A percentile compares a stretch with the other conserved stretches of the same genome.
phyloP scores from a whole-genome alignment of 2,888 invertebrate species.

The Raillietiella orientalis region DNA sequence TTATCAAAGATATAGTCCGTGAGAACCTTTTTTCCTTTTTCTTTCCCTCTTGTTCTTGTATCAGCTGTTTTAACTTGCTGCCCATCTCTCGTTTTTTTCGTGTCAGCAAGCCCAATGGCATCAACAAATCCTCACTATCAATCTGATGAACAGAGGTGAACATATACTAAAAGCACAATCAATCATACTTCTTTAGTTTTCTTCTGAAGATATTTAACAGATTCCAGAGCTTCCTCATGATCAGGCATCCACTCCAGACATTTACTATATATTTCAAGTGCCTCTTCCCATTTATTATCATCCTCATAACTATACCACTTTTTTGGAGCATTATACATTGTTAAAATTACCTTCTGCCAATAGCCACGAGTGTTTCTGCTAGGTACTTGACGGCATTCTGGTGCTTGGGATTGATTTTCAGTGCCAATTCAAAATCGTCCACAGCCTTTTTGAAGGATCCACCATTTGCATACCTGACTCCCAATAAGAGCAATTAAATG shows the following conservation, averaged over 20 bases:
- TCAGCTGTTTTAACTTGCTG: too few species aligned
- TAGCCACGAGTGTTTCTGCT: slow-evolving; percentile 63
- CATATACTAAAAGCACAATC: too few species aligned
- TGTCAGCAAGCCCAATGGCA: too few species aligned
- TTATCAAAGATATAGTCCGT: too few species aligned
- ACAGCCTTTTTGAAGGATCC: slow-evolving; percentile 76
- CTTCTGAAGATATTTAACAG: slow-evolving; percentile 41
- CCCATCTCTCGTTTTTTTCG: too few species aligned
- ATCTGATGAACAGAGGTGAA: too few species aligned
- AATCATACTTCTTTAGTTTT: too few species aligned
- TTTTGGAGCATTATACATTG: too few species aligned
- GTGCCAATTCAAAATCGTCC: slow-evolving; percentile 69
- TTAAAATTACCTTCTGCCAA: slow-evolving; percentile 25
- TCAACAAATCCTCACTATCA: too few species aligned
- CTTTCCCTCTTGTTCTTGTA: too few species aligned
- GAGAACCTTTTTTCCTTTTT: too few species aligned
- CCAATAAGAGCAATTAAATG: slow-evolving; percentile 1
- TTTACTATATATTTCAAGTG: slow-evolving; percentile 48
- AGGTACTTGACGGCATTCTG: slow-evolving; percentile 76
- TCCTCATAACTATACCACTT: slow-evolving; percentile 72
- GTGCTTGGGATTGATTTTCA: slow-evolving; percentile 59
- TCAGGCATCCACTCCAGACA: slow-evolving; percentile 50
- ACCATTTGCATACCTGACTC: slow-evolving; percentile 42
- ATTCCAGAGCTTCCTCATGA: slow-evolving; percentile 57
- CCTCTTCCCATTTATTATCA: slow-evolving; percentile 50